These are phyloP conservation scores for Felis chaus DNA, from an alignment of 2,113 vertebrate species.

Conservation along the genomic window DNA sequence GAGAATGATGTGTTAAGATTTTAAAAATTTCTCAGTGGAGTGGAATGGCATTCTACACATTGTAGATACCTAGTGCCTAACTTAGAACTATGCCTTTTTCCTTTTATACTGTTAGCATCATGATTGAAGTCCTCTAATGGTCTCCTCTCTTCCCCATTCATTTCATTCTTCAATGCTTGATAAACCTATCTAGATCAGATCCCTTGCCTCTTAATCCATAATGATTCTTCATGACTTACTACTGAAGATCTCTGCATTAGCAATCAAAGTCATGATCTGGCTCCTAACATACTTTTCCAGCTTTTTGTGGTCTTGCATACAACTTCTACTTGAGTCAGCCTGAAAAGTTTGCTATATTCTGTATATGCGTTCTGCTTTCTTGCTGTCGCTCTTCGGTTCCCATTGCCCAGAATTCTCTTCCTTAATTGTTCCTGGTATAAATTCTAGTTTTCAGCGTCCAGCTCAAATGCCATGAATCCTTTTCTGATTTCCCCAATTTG, in stretches of 20 bases:
- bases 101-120: not conserved
- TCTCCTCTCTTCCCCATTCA: not conserved
- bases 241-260: not conserved
- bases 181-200: slow-evolving; percentile 22
- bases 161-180: not conserved
- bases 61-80: not conserved
- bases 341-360: not conserved
- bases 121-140: not conserved
- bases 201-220: slow-evolving; percentile 26
- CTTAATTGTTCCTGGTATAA: not conserved
- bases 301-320: not conserved
- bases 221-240: slow-evolving; percentile 9
- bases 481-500: not conserved
- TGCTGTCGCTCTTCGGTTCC: not conserved
- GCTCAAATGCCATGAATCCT: not conserved
- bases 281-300: not conserved
- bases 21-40: not conserved
- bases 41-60: not conserved
- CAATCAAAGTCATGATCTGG: slow-evolving; percentile 1
- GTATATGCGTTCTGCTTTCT: not conserved
- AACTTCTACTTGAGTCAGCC: not conserved
- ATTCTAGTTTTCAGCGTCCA: not conserved
- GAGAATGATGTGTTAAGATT: not conserved
- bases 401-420: not conserved
- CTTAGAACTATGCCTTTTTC: not conserved